These are phyloP conservation scores for Drosophila nr. fundita DNA, from an alignment of 2,888 invertebrate species.

Conservation along the genomic window DNA sequence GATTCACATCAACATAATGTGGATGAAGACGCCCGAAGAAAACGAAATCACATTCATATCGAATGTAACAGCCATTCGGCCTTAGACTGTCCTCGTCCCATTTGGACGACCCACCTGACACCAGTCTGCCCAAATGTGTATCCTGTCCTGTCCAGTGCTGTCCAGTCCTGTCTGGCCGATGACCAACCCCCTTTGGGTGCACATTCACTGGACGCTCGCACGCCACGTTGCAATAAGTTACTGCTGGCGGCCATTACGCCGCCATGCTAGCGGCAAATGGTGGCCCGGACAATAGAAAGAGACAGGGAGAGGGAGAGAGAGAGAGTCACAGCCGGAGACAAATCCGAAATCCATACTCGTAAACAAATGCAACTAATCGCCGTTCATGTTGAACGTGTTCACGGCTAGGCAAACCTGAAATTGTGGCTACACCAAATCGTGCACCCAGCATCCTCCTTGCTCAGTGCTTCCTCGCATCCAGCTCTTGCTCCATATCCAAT, in stretches of 20 bases:
- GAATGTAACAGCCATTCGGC: slow-evolving; percentile 44
- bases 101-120: slow-evolving; percentile 49
- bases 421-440: slow-evolving; percentile 63
- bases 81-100: slow-evolving; percentile 8
- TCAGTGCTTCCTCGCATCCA: slow-evolving; percentile 9
- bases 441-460: slow-evolving; percentile 14
- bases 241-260: slow-evolving; percentile 68
- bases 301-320: not conserved
- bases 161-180: slow-evolving; percentile 18
- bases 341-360: slow-evolving; percentile 83
- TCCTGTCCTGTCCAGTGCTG: slow-evolving; percentile 2
- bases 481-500: slow-evolving; percentile 31
- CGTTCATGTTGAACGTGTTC: slow-evolving; percentile 79
- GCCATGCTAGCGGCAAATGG: slow-evolving; percentile 45
- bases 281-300: slow-evolving; percentile 21
- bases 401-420: slow-evolving; percentile 75
- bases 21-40: slow-evolving; percentile 76
- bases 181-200: slow-evolving; percentile 60
- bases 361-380: slow-evolving; percentile 84
- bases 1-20: slow-evolving; percentile 82
- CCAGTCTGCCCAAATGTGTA: slow-evolving; percentile 36
- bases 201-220: slow-evolving; percentile 59
- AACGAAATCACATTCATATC: slow-evolving; percentile 77
- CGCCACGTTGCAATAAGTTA: slow-evolving; percentile 81
- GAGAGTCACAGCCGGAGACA: slow-evolving; percentile 68